Percentiles rank a stretch among this genome's conserved stretches.
These are phyloP conservation scores for Diachrysia chrysitis DNA, from an alignment of 2,888 invertebrate species.

Conservation along the genomic window DNA sequence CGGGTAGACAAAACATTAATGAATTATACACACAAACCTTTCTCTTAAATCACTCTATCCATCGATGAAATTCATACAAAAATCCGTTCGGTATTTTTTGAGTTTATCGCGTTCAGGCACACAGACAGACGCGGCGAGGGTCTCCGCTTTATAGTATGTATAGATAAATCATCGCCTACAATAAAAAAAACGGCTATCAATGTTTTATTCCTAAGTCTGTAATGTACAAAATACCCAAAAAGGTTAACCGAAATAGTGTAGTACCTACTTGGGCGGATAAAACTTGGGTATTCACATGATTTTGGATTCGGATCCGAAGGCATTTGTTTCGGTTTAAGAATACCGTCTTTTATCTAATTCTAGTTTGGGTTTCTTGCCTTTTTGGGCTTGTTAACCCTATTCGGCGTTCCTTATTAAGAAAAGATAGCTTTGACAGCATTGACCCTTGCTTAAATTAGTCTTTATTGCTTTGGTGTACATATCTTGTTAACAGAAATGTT, in stretches of 20 bases:
- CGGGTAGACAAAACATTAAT: too few relatives aligned
- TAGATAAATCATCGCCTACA: too few relatives aligned
- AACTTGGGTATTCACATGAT: too few relatives aligned
- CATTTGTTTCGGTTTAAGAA: not conserved
- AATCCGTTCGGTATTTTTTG: too few relatives aligned
- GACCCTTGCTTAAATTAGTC: not conserved
- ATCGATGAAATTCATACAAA: too few relatives aligned
- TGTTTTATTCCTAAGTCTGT: not conserved
- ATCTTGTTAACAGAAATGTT: too few relatives aligned
- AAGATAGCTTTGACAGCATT: not conserved
- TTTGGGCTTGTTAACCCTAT: not conserved
- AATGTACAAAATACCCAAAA: not conserved
- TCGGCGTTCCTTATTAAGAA: not conserved
- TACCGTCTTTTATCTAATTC: conserved; percentile 1
- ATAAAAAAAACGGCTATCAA: too few relatives aligned
- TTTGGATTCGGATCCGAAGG: not conserved
- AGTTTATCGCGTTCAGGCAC: too few relatives aligned
- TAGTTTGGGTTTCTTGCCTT: not conserved
- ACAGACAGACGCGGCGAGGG: too few relatives aligned
- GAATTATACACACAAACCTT: too few relatives aligned
- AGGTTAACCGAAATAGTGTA: not conserved
- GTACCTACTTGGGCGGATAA: not conserved
- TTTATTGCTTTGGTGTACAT: not conserved
- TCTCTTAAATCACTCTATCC: too few relatives aligned
- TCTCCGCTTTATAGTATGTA: too few relatives aligned